Percentiles rank a stretch among this genome's conserved stretches.
phyloP scores from a whole-genome alignment of 2,888 invertebrate genomes.

The Synanthedon andrenaeformis region DNA sequence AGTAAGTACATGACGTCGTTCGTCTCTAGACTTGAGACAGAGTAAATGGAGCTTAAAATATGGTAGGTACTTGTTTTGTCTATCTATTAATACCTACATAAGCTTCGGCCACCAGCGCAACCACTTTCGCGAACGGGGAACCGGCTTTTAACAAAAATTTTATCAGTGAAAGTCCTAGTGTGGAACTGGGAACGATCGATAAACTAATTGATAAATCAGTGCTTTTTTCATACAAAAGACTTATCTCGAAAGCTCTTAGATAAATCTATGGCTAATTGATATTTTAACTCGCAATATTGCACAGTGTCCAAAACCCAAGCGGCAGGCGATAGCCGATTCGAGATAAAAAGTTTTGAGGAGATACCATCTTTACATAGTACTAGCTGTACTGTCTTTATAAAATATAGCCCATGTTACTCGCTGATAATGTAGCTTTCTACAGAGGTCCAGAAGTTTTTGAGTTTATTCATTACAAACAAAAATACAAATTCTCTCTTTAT shows the following conservation, averaged over 20 bases:
- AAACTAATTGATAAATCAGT: constrained; percentile 23
- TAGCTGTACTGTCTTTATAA: too few relatives aligned
- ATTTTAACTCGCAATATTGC: too few relatives aligned
- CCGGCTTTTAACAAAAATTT: constrained; percentile 70
- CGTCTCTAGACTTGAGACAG: neutral
- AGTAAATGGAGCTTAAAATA: constrained; percentile 3
- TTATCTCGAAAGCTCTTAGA: neutral
- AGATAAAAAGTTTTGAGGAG: too few relatives aligned
- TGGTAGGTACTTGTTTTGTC: constrained; percentile 6
- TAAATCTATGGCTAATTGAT: too few relatives aligned
- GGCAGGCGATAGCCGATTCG: too few relatives aligned
- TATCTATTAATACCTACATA: constrained; percentile 9
- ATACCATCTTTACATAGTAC: too few relatives aligned
- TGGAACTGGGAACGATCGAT: constrained; percentile 32
- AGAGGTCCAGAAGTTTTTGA: too few relatives aligned
- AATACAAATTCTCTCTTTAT: too few relatives aligned
- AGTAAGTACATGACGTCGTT: neutral
- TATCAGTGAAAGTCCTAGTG: constrained; percentile 61
- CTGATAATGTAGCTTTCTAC: too few relatives aligned
- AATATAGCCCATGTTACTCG: too few relatives aligned
- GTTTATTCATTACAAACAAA: too few relatives aligned
- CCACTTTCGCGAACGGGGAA: constrained; percentile 63
- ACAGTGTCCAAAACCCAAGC: too few relatives aligned
- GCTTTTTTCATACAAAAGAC: neutral
- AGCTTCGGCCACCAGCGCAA: constrained; percentile 37